A percentile compares a stretch with the other conserved stretches of the same genome.
Evolutionary conservation across 2,888 invertebrate species (phyloP).

Genomic region (Bombyx huttoni): DNA sequence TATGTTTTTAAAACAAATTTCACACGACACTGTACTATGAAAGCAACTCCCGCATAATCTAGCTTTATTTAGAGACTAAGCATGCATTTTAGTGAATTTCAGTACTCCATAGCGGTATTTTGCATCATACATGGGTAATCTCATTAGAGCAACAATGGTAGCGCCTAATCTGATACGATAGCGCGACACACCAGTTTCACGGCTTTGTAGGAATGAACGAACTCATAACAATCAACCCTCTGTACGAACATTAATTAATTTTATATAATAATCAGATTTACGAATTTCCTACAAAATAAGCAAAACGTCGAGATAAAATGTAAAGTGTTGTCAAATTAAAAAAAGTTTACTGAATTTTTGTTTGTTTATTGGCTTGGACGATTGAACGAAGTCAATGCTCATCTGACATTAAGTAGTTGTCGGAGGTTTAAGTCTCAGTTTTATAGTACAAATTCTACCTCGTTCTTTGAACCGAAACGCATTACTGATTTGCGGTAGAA

Average conservation of each 20-base stretch:
- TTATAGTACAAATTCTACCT: too few species aligned
- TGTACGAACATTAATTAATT: background rate
- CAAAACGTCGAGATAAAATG: too few species aligned
- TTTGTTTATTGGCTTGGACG: too few species aligned
- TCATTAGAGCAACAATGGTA: slow-evolving; percentile 46
- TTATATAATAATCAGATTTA: too few species aligned
- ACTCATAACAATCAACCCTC: slow-evolving; percentile 7
- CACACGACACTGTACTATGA: slow-evolving; percentile 1
- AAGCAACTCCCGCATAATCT: slow-evolving; percentile 19
- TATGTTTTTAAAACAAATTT: background rate
- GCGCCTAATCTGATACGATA: slow-evolving; percentile 38
- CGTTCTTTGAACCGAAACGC: too few species aligned
- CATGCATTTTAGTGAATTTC: slow-evolving; percentile 45
- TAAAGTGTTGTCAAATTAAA: too few species aligned
- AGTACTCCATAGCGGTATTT: slow-evolving; percentile 30
- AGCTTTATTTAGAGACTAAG: slow-evolving; percentile 32
- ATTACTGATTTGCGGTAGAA: too few species aligned
- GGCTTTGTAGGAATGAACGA: slow-evolving; percentile 23
- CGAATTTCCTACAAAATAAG: too few species aligned
- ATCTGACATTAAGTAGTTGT: too few species aligned
- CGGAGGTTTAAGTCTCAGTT: too few species aligned
- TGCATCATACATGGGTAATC: slow-evolving; percentile 47
- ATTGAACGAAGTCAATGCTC: too few species aligned
- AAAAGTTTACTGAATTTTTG: too few species aligned
- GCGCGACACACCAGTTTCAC: slow-evolving; percentile 16